phyloP scores from a whole-genome alignment of 2,113 vertebrate species.

The Tragelaphus strepsiceros region DNA sequence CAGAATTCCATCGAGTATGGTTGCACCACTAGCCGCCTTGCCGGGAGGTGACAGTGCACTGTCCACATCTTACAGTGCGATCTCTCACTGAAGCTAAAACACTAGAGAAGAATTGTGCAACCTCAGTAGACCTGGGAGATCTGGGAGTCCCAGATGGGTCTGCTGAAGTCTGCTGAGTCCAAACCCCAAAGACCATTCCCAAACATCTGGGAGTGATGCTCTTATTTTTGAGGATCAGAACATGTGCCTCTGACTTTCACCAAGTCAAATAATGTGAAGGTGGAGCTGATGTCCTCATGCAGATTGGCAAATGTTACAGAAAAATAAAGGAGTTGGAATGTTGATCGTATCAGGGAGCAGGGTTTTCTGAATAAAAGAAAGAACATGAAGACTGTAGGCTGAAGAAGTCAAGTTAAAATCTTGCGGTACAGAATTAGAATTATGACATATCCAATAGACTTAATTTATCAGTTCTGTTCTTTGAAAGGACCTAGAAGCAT shows the following conservation, averaged over 20 bases:
- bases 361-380: not conserved
- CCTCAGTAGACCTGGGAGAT: not conserved
- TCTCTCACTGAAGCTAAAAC: not conserved
- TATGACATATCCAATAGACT: not conserved
- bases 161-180: not conserved
- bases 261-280: no score
- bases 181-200: not conserved
- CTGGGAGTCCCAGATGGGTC: rapidly evolving
- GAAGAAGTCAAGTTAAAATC: not conserved
- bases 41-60: not conserved
- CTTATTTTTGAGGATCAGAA: not conserved
- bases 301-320: no score
- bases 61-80: not conserved
- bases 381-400: not conserved
- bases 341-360: not conserved
- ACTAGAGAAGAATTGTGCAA: not conserved
- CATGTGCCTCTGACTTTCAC: not conserved
- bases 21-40: not conserved
- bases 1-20: not conserved
- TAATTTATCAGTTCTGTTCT: not conserved
- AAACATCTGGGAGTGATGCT: not conserved
- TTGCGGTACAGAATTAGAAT: not conserved
- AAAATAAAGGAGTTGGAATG: not conserved
- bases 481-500: not conserved
- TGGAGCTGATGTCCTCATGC: not conserved